Evolutionary conservation across 2,797 vertebrate genomes (phyloP).

Genomic region (Artibeus lituratus): DNA sequence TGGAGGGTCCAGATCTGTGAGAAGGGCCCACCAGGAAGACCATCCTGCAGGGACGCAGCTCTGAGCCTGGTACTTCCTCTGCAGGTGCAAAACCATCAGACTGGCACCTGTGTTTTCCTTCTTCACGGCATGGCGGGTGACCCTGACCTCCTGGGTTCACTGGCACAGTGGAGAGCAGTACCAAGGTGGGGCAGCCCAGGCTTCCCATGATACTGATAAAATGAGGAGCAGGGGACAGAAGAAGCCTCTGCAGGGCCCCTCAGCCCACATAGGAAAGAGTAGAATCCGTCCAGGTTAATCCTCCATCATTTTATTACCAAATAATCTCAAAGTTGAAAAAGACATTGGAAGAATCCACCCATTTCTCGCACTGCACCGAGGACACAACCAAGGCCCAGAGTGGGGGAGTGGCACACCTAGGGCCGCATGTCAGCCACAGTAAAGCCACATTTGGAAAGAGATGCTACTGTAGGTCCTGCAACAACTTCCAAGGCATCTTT

Average conservation of each 20-base stretch:
- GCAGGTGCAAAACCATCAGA: neutral
- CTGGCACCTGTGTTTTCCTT: neutral
- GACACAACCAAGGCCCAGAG: neutral
- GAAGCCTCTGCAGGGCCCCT: neutral
- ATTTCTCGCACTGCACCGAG: neutral
- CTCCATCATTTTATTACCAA: neutral
- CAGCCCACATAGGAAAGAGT: neutral
- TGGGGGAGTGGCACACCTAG: rapidly evolving
- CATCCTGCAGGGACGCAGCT: neutral
- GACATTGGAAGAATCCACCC: neutral
- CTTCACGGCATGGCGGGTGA: neutral
- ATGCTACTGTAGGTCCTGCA: neutral
- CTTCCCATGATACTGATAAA: neutral
- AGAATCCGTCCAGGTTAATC: neutral
- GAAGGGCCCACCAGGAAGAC: neutral
- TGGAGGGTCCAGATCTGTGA: neutral
- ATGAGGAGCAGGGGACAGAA: neutral
- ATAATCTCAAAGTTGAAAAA: neutral
- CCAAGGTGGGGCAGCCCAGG: neutral
- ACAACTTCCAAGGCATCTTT: neutral
- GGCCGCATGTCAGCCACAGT: neutral
- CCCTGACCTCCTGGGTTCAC: neutral
- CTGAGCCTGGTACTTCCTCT: neutral
- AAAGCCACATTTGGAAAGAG: neutral
- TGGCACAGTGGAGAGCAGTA: neutral